Conservation (phyloP, 2,797 vertebrate genomes). For the Clarias fuscus region DNA sequence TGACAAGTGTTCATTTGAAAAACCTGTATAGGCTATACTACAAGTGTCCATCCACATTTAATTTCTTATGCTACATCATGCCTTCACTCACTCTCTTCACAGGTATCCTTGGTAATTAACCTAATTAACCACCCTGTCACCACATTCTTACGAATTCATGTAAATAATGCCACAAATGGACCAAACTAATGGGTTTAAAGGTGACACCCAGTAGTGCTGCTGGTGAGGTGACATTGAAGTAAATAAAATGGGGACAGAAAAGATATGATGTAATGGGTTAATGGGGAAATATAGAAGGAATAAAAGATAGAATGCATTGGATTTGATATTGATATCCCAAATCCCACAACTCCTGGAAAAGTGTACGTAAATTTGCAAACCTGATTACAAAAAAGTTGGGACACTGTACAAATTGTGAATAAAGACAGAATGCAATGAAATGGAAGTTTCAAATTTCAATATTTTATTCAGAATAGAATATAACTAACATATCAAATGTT, state of each 20-base stretch:
- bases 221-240: neutral
- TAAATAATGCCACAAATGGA: neutral
- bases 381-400: too few relatives aligned
- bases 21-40: neutral
- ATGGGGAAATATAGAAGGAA: neutral
- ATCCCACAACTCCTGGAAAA: too few relatives aligned
- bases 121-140: neutral
- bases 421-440: too few relatives aligned
- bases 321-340: neutral
- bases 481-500: too few relatives aligned
- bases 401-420: too few relatives aligned
- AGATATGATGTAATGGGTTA: neutral
- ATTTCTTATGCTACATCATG: neutral
- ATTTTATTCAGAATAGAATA: too few relatives aligned
- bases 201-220: neutral
- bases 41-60: conserved; percentile 12
- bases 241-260: neutral
- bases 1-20: conserved; percentile 13
- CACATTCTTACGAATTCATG: neutral
- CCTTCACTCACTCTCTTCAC: conserved; percentile 2
- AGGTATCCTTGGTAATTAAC: neutral
- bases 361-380: too few relatives aligned
- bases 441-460: too few relatives aligned
- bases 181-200: neutral
- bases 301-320: neutral